Evolutionary conservation across 2,113 vertebrate genomes (phyloP), one percentile per base, ranked within the genome.

Genomic region (Microcebus griseorufus): DNA sequence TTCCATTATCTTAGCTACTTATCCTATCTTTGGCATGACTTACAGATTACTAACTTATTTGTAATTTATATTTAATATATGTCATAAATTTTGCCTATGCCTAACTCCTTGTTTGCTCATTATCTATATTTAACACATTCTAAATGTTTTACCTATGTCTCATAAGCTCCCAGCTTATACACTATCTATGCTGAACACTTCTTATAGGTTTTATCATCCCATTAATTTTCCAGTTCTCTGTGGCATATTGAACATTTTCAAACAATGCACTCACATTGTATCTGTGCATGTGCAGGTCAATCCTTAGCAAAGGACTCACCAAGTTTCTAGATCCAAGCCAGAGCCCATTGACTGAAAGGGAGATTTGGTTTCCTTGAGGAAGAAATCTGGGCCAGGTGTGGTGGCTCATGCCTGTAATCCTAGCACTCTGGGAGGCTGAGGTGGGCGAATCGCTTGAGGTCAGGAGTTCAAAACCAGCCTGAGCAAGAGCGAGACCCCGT

Each of bases 1-100:
- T 79, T 96, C 55, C 42, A 67, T 92, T 60, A 73, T 62, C 48
- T 67, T 83, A 9, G 23, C 29, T 80, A 34, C 76, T 53, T 76
- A 45, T 80, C 70, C 65, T 81, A 92, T 90, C 5, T 92, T 72
- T 80, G 65, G 62, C 70, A 85, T 51, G 6, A 45, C 67, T 92
- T 86, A 80, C 13, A 95, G 58, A 13, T 96, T 93, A 70, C 25
- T 64, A 79, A 67, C 25, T 92, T 80, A 64, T 80, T 94, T 88
- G 62, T 3, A 75, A 67, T 58, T n/a, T 67, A 42, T 73, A 75
- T 87, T 90, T 90, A 79, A 60, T 20, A 48, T 14, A 13, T 67
- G 16, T 78, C 29, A 70, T 67, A 88, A 95, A 90, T 79, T 81
- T 73, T 92, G 32, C 23, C 70, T 75, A 18, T 88, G 55, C 4